Evolutionary conservation across 2,888 invertebrate species (phyloP).

Genomic region (Microctonus aethiopoides): DNA sequence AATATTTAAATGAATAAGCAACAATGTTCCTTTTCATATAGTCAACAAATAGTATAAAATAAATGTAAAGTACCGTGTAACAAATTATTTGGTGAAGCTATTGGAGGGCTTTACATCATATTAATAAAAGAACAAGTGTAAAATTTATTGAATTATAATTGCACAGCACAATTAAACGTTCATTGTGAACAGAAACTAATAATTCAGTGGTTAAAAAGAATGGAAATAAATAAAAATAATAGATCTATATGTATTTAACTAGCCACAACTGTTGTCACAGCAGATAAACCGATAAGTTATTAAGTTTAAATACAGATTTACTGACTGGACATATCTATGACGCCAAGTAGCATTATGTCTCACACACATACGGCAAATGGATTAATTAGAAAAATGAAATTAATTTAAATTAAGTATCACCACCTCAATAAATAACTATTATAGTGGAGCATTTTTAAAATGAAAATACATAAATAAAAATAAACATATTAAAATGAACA

Average conservation of each 20-base stretch:
- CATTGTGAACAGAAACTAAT: slow-evolving; percentile 46
- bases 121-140: slow-evolving; percentile 34
- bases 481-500: too few species aligned
- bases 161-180: slow-evolving; percentile 52
- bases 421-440: slow-evolving; percentile 46
- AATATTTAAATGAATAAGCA: slow-evolving; percentile 4
- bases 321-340: slow-evolving; percentile 61
- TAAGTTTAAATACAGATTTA: slow-evolving; percentile 52
- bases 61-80: slow-evolving; percentile 16
- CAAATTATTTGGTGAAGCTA: slow-evolving; percentile 36
- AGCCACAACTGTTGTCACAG: slow-evolving; percentile 61
- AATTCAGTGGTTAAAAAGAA: slow-evolving; percentile 29
- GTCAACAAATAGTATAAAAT: slow-evolving; percentile 36
- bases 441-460: slow-evolving; percentile 38
- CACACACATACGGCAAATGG: slow-evolving; percentile 15
- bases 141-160: slow-evolving; percentile 42
- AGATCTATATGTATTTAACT: slow-evolving; percentile 48
- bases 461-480: background rate
- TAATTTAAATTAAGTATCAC: slow-evolving; percentile 35
- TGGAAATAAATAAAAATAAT: too few species aligned
- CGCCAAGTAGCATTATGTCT: slow-evolving; percentile 54
- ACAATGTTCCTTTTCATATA: slow-evolving; percentile 38
- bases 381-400: slow-evolving; percentile 40
- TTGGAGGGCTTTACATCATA: slow-evolving; percentile 38
- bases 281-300: slow-evolving; percentile 49